These are phyloP conservation scores for Eupithecia dodoneata DNA, from an alignment of 2,888 invertebrate genomes.

Conservation along the genomic window DNA sequence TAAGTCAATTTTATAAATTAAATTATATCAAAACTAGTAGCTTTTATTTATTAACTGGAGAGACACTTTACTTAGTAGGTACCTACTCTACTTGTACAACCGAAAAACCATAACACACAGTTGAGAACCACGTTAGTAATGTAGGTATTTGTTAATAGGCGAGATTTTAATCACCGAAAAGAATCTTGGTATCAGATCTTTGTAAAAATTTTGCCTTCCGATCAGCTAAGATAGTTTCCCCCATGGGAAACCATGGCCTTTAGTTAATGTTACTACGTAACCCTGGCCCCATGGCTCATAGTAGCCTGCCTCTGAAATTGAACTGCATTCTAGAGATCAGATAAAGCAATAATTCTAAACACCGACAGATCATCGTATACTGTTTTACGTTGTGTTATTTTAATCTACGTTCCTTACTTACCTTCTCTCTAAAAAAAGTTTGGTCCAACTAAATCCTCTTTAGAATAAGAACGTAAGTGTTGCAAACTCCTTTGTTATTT, in stretches of 20 bases:
- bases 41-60: too few species aligned
- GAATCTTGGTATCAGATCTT: background rate
- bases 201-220: background rate
- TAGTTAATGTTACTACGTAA: too few species aligned
- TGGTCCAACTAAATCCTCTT: background rate
- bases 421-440: background rate
- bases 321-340: background rate
- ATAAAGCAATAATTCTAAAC: background rate
- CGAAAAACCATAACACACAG: background rate
- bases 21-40: background rate
- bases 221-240: background rate
- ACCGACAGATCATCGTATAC: background rate
- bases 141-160: background rate
- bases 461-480: conserved; percentile 10
- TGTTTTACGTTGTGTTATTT: background rate
- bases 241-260: background rate
- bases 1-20: background rate
- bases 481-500: conserved; percentile 27
- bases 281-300: background rate
- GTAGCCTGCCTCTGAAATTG: background rate
- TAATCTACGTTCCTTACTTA: background rate
- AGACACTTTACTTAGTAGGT: background rate
- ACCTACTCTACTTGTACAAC: background rate
- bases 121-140: background rate
- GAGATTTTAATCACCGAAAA: background rate